Evolutionary conservation across 2,888 invertebrate species (phyloP).

Genomic region (Hedya salicella): DNA sequence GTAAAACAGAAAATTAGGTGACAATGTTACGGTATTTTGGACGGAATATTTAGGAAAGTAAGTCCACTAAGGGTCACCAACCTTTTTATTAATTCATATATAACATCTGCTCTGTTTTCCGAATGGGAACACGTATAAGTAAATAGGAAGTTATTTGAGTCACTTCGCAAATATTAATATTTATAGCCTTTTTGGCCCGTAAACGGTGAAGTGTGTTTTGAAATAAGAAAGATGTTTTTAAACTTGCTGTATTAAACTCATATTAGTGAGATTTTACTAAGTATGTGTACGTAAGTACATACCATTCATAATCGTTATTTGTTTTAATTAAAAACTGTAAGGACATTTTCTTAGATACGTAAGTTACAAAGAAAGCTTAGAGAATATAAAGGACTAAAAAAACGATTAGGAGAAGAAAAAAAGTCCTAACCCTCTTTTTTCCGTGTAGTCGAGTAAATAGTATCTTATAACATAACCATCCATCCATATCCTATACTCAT

Average conservation of each 20-base stretch:
- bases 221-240: background rate
- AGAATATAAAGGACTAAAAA: no score
- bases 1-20: conserved; percentile 6
- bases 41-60: conserved; percentile 4
- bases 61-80: conserved; percentile 30
- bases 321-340: no score
- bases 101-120: conserved; percentile 26
- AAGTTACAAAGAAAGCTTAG: no score
- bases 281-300: no score
- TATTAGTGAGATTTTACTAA: background rate
- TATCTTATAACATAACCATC: no score
- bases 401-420: no score
- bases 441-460: no score
- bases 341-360: no score
- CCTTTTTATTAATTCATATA: conserved; percentile 29
- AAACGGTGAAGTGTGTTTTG: background rate
- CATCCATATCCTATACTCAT: no score
- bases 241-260: background rate
- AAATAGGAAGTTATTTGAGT: conserved; percentile 12
- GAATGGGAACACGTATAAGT: conserved; percentile 16
- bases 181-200: background rate
- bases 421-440: no score
- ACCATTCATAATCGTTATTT: no score
- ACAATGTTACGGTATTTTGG: conserved; percentile 24
- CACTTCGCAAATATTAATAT: conserved; percentile 8